Conservation (phyloP, 2,797 vertebrate genomes). For the Bovichtus diacanthus region DNA sequence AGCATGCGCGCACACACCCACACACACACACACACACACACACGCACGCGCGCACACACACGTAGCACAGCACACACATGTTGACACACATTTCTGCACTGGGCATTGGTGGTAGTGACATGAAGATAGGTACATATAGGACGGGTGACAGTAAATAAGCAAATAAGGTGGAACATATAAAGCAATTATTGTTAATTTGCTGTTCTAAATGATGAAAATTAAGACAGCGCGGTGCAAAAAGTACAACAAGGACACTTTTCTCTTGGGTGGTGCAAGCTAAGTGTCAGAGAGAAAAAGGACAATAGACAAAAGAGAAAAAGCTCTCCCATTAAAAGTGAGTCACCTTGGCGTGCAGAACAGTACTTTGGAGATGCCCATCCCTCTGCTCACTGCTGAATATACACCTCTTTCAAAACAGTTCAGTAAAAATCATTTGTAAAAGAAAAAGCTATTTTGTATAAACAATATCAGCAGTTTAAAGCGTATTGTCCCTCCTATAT, state of each 20-base stretch:
- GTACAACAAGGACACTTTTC: constrained; percentile 1
- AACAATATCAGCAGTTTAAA: not conserved
- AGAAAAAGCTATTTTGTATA: not conserved
- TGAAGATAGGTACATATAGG: not conserved
- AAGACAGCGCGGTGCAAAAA: not conserved
- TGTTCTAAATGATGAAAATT: not conserved
- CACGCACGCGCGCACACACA: not conserved
- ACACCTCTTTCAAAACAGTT: not conserved
- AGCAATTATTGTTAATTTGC: constrained; percentile 3
- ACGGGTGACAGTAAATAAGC: not conserved
- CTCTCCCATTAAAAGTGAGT: constrained; percentile 35
- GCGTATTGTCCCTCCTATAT: not conserved
- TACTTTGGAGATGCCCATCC: not conserved
- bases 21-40: not conserved
- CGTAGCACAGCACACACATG: not conserved
- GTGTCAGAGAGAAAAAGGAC: not conserved
- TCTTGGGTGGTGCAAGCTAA: constrained; percentile 4
- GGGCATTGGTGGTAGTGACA: not conserved
- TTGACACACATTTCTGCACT: not conserved
- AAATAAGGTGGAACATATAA: not conserved
- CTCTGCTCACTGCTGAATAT: not conserved
- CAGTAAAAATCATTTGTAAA: not conserved
- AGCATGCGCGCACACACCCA: constrained; percentile 9
- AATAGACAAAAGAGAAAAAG: constrained; percentile 12
- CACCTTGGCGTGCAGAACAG: constrained; percentile 8